Evolutionary conservation across 2,113 vertebrate species (phyloP).

Genomic region (Murina feae): DNA sequence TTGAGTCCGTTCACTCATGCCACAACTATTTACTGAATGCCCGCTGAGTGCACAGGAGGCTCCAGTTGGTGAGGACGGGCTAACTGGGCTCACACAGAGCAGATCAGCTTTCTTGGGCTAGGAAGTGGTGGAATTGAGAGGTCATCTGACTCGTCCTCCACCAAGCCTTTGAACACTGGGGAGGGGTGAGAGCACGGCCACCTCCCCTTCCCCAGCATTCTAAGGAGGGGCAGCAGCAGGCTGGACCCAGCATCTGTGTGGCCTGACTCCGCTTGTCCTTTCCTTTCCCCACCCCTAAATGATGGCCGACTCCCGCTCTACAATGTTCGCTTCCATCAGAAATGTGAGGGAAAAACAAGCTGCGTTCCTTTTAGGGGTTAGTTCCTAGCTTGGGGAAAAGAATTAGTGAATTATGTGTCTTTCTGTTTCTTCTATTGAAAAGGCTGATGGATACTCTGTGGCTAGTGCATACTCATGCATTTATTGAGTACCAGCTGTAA

Average conservation of each 20-base stretch:
- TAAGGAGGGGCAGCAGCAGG: neutral
- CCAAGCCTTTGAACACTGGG: neutral
- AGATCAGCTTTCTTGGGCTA: conserved; percentile 61
- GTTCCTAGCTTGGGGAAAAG: neutral
- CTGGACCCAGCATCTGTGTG: neutral
- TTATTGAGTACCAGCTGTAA: neutral
- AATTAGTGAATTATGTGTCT: neutral
- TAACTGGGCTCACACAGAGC: neutral
- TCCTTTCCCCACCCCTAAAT: rapidly evolving
- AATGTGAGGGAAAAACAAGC: neutral
- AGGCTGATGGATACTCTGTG: neutral
- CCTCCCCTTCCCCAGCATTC: neutral
- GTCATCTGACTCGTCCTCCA: conserved; percentile 42
- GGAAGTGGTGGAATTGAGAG: conserved; percentile 62
- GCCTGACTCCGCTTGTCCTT: neutral
- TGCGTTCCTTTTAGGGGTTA: neutral
- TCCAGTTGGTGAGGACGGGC: conserved; percentile 50
- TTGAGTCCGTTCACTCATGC: conserved; percentile 56
- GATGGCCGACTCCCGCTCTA: neutral
- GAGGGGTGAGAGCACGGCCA: neutral
- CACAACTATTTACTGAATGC: conserved; percentile 72
- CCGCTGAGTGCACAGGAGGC: conserved; percentile 24
- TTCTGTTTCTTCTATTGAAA: neutral
- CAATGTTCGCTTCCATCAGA: neutral
- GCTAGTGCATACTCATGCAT: neutral